Base-by-base conservation (phyloP, 2,113 vertebrate genomes). In the Corythaeola cristata region DNA sequence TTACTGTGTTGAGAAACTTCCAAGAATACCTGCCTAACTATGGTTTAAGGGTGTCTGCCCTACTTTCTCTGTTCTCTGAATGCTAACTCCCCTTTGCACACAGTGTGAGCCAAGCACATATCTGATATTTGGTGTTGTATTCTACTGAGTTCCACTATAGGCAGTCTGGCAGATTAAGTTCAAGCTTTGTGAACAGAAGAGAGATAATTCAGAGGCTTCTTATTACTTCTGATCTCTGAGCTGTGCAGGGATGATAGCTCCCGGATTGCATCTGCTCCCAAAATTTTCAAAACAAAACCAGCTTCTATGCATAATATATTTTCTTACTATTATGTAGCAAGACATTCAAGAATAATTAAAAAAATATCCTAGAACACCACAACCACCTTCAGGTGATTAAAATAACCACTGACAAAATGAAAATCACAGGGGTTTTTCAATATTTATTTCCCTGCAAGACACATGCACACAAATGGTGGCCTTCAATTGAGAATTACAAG, bases 201-300 rank as follows among this genome's bases (percentile, higher is more conserved):
- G 91, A 96, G 93, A 96, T 93, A 85, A 72, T 88, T 93, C 92
- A 62, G 50, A 94, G 89, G 37, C 67, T 93, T 92, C 95, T 92
- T 81, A 86, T 78, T 95, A 67, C 33, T 69, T 85, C 80, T 93
- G 88, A 78, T 89, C 88, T 62, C 53, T 39, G 77, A 86, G 90
- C 63, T 66, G 33, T 63, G 60, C 39, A 73, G 80, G 87, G 80
- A 82, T 88, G 86, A 28, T 60, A 88, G 88, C 72, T 73, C 84
- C 12, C 0, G 8, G 73, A 53, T 27, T 80, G 62, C 78, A 78
- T 81, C 73, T 88, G 85, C 74, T 69, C 87, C 69, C 17, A 5
- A 93, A 79, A 67, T 69, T 89, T 92, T 84, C 80, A 47, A 77
- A 96, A 95, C 49, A 79, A 87, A 72, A 23, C 18, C 52, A 55